Conservation (phyloP, 2,797 vertebrate genomes). For the Syngnathus acus region DNA sequence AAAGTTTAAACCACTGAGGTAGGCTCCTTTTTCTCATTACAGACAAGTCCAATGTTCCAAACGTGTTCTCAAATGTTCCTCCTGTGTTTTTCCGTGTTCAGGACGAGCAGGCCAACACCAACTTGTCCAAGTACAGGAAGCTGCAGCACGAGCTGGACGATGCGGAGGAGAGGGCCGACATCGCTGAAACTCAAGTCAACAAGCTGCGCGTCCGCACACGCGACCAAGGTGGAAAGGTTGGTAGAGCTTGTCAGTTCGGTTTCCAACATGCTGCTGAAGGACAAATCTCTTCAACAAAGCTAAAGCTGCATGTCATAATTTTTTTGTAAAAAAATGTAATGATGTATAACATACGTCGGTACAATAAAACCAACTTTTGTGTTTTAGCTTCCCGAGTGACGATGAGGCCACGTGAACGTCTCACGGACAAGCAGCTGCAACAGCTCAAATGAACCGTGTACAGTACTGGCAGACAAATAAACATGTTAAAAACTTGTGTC, state of each 20-base stretch:
- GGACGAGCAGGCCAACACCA: slow-evolving; percentile 87
- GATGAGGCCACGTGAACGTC: slow-evolving; percentile 10
- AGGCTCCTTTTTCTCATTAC: too few species aligned
- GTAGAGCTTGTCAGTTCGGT: slow-evolving; percentile 1
- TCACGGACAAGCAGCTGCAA: slow-evolving; percentile 49
- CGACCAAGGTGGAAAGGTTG: slow-evolving; percentile 61
- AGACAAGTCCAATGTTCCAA: too few species aligned
- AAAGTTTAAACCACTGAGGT: too few species aligned
- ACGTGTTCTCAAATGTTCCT: background rate
- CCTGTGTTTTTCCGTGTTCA: slow-evolving; percentile 33
- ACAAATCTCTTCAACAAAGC: too few species aligned
- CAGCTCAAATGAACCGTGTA: slow-evolving; percentile 45
- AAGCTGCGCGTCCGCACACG: slow-evolving; percentile 79
- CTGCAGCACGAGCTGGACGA: slow-evolving; percentile 89
- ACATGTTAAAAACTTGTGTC: slow-evolving; percentile 2
- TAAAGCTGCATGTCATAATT: too few species aligned
- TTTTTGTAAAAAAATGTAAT: background rate
- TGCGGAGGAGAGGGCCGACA: slow-evolving; percentile 82
- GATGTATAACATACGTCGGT: slow-evolving; percentile 8
- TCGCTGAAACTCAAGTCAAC: slow-evolving; percentile 84
- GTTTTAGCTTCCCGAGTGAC: slow-evolving; percentile 65
- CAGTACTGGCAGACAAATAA: slow-evolving; percentile 39
- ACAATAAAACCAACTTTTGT: slow-evolving; percentile 13
- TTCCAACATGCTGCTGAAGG: too few species aligned
- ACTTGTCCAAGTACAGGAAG: slow-evolving; percentile 85